Conservation (phyloP, 1,140 invertebrate genomes). For the Pogonomyrmex californicus region DNA sequence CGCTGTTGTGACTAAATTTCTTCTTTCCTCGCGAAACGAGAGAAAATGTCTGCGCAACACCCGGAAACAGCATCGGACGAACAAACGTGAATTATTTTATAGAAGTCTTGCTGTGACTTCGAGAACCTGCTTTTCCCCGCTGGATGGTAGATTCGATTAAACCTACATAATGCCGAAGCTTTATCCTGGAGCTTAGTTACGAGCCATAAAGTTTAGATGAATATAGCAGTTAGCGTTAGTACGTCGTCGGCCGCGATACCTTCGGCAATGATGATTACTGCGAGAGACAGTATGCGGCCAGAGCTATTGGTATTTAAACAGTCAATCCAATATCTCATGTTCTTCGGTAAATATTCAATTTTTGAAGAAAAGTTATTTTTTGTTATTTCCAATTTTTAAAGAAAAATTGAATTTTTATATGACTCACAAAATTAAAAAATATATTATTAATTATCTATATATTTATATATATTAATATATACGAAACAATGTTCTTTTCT, state of each 20-base stretch:
- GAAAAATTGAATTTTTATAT: background rate
- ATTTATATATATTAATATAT: background rate
- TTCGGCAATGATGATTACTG: constrained; percentile 35
- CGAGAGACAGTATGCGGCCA: background rate
- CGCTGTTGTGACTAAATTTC: constrained; percentile 19
- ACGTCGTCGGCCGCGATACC: constrained; percentile 27
- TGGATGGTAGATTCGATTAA: constrained; percentile 19
- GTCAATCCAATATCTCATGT: background rate
- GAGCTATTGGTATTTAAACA: background rate
- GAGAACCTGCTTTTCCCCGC: constrained; percentile 3
- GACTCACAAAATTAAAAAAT: too few relatives aligned
- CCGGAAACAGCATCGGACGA: constrained; percentile 26
- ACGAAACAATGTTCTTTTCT: background rate
- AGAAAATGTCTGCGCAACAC: constrained; percentile 37
- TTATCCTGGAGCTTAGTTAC: constrained; percentile 35
- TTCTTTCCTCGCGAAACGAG: constrained; percentile 13
- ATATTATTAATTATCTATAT: background rate
- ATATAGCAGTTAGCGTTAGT: constrained; percentile 34
- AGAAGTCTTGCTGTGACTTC: background rate
- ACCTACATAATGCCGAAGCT: constrained; percentile 21
- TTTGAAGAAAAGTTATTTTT: background rate
- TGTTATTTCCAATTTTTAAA: background rate
- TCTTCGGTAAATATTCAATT: background rate
- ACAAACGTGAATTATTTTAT: constrained; percentile 50
- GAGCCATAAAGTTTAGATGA: constrained; percentile 50